Evolutionary conservation across 2,797 vertebrate genomes (phyloP).

Genomic region (Schizothorax lantsangensis): DNA sequence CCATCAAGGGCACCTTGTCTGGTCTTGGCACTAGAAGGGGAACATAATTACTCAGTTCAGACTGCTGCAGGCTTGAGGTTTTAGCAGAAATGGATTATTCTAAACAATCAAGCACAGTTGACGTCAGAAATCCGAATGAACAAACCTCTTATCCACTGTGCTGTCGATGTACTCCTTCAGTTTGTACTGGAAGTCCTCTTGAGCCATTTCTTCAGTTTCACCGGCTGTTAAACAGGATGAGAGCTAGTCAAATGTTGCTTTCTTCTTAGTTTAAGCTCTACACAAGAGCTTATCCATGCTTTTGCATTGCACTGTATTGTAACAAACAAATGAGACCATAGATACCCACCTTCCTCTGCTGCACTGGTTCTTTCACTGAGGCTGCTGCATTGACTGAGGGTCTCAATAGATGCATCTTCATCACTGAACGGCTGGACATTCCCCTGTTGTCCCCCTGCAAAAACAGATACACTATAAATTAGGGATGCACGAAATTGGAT

Average conservation of each 20-base stretch:
- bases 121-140: neutral
- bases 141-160: constrained; percentile 94
- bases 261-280: neutral
- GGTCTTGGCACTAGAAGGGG: constrained; percentile 87
- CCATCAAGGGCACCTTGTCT: constrained; percentile 93
- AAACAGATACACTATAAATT: constrained; percentile 22
- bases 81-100: neutral
- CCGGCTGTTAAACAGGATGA: constrained; percentile 74
- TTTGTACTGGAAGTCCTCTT: constrained; percentile 96
- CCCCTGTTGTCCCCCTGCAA: constrained; percentile 87
- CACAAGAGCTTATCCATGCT: neutral
- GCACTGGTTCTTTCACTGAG: constrained; percentile 91
- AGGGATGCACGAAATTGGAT: no score
- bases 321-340: neutral
- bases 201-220: constrained; percentile 88
- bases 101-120: no score
- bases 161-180: constrained; percentile 95
- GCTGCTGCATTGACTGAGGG: constrained; percentile 98
- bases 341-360: constrained; percentile 87
- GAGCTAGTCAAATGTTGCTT: neutral
- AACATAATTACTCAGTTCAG: constrained; percentile 12
- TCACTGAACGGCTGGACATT: constrained; percentile 95
- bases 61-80: neutral
- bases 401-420: constrained; percentile 96
- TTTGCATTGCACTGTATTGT: neutral